Evolutionary conservation across 2,888 invertebrate genomes (phyloP), one percentile per base, ranked within the genome.

Genomic region (Schizotus pectinicornis): DNA sequence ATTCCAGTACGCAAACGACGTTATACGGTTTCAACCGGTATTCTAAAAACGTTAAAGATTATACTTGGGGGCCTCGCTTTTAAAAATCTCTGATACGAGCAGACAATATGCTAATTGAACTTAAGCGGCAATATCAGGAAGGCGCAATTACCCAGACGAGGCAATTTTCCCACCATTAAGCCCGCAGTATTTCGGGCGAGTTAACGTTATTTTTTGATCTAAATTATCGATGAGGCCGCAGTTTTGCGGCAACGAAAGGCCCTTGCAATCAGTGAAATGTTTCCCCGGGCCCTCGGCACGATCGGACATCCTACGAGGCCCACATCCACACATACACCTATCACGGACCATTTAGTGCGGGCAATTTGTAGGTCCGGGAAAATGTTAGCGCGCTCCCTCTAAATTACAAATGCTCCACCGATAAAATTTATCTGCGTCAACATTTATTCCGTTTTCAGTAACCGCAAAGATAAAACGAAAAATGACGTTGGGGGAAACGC

Each of bases 391-490:
- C 31, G 5, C 36, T 35, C 14, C 35, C 35, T 37, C 13, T 30
- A 48, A 48, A 48, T 48, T 48, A 41, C 22, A 22, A 41, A 41
- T 22, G 41, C 31, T 14, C 30, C n/a, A 6, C 14, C 35, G 48
- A 48, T 48, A 48, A 48, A 22, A 37, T 22, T 22, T 48, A 48
- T 48, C 48, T 7, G 12, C 30, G 13, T 13, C 9, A 22, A 48
- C 48, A 48, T 48, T 48, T 36, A 37, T 48, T 48, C 36, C 37
- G 22, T 47, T 47, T 47, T 47, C 14, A 34, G n/a, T 30, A 35
- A 13, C 12, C 48, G 30, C 8, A 48, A 8, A 36, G 48, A 48
- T 48, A 39, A 39, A 22, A 13, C 8, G 13, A 9, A 36, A 14
- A n/a, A 37, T 48, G 22, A 13, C 22, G 22, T 39, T 39, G 7